phyloP scores from a whole-genome alignment of 1,140 invertebrate species.

The Drosophila insularis region DNA sequence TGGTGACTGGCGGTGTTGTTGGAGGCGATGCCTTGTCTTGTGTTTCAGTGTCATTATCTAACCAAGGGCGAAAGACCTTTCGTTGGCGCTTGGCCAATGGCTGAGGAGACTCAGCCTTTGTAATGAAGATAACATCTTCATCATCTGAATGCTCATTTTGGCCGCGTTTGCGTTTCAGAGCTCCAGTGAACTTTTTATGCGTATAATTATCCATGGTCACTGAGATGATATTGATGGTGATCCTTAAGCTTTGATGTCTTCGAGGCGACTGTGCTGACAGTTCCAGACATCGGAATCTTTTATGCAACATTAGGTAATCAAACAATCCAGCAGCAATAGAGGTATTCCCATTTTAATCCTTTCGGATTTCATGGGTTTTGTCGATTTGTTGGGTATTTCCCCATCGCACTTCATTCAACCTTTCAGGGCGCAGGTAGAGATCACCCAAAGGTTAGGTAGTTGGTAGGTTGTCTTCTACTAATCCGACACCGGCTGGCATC shows the following conservation, averaged over 20 bases:
- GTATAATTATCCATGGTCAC: slow-evolving; percentile 49
- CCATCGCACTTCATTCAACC: slow-evolving; percentile 65
- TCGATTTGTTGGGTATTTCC: slow-evolving; percentile 59
- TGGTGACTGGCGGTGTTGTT: slow-evolving; percentile 4
- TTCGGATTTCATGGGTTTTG: slow-evolving; percentile 18
- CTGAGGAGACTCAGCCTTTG: slow-evolving; percentile 41
- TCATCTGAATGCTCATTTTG: slow-evolving; percentile 49
- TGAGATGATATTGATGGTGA: slow-evolving; percentile 7
- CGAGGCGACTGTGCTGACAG: slow-evolving; percentile 57
- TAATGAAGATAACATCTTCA: slow-evolving; percentile 58
- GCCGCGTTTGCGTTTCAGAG: slow-evolving; percentile 56
- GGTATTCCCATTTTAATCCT: slow-evolving; percentile 51
- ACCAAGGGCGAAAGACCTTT: slow-evolving; percentile 60
- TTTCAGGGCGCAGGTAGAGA: slow-evolving; percentile 22
- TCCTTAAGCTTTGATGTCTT: slow-evolving; percentile 44
- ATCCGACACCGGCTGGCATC: slow-evolving; percentile 66
- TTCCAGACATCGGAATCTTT: slow-evolving; percentile 51
- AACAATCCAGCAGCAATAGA: slow-evolving; percentile 1
- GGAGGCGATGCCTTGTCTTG: slow-evolving; percentile 5
- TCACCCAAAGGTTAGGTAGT: slow-evolving; percentile 9
- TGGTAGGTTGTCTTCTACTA: slow-evolving; percentile 32
- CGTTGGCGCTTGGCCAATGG: slow-evolving; percentile 59
- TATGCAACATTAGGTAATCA: slow-evolving; percentile 73
- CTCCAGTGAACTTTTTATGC: slow-evolving; percentile 63
- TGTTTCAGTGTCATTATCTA: slow-evolving; percentile 36